phyloP scores from a whole-genome alignment of 2,113 vertebrate species.

The Danionella cerebrum region DNA sequence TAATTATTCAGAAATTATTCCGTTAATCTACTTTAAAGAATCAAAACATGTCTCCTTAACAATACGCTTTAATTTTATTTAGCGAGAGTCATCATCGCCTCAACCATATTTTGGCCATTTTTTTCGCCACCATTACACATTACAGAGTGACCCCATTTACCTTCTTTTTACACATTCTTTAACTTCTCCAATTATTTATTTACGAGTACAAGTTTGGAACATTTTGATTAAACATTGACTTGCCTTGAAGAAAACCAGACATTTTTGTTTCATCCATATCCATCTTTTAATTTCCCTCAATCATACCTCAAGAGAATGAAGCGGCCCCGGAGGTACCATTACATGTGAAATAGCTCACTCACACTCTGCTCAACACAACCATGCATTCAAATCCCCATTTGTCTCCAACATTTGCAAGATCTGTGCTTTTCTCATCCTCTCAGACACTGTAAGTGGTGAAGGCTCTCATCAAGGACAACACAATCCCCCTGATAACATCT shows the following conservation, averaged over 20 bases:
- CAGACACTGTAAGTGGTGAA: constrained; percentile 22
- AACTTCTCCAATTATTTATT: too few species aligned
- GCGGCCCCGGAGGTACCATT: background rate
- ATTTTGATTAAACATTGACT: too few species aligned
- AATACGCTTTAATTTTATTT: too few species aligned
- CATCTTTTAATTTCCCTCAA: constrained; percentile 21
- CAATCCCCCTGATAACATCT: background rate
- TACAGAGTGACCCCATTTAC: too few species aligned
- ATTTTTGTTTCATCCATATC: background rate
- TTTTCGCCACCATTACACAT: too few species aligned
- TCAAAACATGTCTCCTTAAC: too few species aligned
- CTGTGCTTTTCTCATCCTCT: constrained; percentile 10
- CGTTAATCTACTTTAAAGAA: too few species aligned
- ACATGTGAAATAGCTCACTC: constrained; percentile 17
- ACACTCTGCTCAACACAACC: background rate
- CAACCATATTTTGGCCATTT: too few species aligned
- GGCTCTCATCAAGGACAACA: background rate
- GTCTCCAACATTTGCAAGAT: background rate
- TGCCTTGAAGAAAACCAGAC: background rate
- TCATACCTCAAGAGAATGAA: background rate
- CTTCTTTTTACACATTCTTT: too few species aligned
- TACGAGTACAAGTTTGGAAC: too few species aligned
- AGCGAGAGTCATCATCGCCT: too few species aligned
- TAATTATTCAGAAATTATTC: too few species aligned
- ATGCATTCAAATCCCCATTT: background rate